Conservation (phyloP, 1,140 invertebrate genomes). For the Holotrichia oblita region DNA sequence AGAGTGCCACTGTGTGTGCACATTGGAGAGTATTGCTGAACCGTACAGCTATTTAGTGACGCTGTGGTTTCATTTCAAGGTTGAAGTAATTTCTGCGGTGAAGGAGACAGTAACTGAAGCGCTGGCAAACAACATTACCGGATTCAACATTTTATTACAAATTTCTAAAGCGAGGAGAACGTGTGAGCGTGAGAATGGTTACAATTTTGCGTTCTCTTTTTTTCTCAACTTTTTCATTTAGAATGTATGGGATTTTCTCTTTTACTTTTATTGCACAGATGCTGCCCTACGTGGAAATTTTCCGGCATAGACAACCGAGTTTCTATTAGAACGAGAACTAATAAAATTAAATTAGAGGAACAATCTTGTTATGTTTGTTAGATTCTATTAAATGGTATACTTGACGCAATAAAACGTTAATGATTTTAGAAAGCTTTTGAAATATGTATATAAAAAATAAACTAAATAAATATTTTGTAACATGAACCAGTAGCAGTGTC, state of each 20-base stretch:
- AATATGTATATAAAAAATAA: too few relatives aligned
- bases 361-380: too few relatives aligned
- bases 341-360: not conserved
- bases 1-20: not conserved
- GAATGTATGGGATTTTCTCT: constrained; percentile 5
- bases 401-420: too few relatives aligned
- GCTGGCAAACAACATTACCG: not conserved
- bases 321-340: not conserved
- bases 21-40: constrained; percentile 11
- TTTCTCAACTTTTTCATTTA: not conserved
- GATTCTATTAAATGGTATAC: too few relatives aligned
- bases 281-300: too few relatives aligned
- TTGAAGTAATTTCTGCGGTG: constrained; percentile 2
- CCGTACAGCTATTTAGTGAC: not conserved
- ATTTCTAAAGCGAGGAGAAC: not conserved
- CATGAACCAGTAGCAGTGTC: too few relatives aligned
- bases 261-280: not conserved
- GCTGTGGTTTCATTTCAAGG: constrained; percentile 25
- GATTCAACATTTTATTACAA: constrained; percentile 16
- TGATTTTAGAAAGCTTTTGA: too few relatives aligned
- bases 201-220: not conserved
- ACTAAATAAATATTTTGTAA: too few relatives aligned
- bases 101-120: not conserved
- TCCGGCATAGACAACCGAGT: too few relatives aligned
- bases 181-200: constrained; percentile 4